Evolutionary conservation across 1,140 invertebrate genomes (phyloP).

Genomic region (Teleogryllus occipitalis): DNA sequence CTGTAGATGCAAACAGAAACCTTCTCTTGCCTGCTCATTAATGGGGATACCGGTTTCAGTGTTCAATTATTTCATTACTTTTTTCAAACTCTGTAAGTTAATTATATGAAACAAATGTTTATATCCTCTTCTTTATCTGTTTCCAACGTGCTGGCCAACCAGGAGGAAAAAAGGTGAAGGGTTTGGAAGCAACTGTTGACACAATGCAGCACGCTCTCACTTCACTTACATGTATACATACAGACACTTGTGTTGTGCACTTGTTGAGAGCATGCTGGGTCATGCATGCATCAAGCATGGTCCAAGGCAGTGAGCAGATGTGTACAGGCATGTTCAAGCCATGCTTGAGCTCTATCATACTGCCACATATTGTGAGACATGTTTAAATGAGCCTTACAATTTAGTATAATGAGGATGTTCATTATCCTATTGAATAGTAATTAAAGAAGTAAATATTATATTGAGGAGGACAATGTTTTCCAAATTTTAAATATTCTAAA

Average conservation of each 20-base stretch:
- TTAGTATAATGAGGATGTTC: background rate
- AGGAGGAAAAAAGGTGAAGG: conserved; percentile 65
- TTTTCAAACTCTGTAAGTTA: background rate
- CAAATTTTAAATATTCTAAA: background rate
- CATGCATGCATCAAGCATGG: background rate
- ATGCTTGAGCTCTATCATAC: background rate
- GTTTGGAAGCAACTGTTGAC: conserved; percentile 46
- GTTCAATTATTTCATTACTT: background rate
- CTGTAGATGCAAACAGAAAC: background rate
- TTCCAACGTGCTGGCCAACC: conserved; percentile 28
- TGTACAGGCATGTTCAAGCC: background rate
- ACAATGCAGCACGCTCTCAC: conserved; percentile 16
- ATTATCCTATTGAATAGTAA: background rate
- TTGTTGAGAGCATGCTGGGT: conserved; percentile 20
- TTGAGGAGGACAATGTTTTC: background rate
- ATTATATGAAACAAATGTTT: conserved; percentile 2
- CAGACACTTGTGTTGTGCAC: conserved; percentile 18
- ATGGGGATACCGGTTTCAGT: background rate
- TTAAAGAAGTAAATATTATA: background rate
- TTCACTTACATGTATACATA: conserved; percentile 11
- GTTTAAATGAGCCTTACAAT: background rate
- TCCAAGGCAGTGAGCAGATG: background rate
- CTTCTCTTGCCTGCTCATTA: background rate
- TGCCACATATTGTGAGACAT: background rate
- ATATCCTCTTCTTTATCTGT: background rate